Evolutionary conservation across 92 coral and sea anemone species (phyloP).

Genomic region (Porites evermanni): DNA sequence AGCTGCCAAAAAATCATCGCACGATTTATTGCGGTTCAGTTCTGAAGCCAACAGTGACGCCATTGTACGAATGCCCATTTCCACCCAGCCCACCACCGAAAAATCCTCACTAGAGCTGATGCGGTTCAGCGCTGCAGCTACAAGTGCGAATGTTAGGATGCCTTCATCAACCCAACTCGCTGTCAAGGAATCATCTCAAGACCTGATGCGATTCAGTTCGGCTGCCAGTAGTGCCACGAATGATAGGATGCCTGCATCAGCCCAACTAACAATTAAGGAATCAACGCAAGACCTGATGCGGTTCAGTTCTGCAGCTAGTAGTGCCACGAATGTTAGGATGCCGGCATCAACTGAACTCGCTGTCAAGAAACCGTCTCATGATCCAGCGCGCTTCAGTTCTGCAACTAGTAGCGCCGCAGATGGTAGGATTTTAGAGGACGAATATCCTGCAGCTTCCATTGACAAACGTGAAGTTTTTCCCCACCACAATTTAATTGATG

Average conservation of each 20-base stretch:
- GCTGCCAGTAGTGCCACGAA: too few relatives aligned
- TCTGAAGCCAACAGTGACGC: background rate
- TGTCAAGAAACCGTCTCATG: background rate
- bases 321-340: background rate
- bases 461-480: background rate
- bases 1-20: background rate
- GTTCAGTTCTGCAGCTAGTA: background rate
- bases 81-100: too few relatives aligned
- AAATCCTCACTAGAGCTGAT: too few relatives aligned
- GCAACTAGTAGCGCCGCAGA: constrained; percentile 10
- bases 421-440: background rate
- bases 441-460: background rate
- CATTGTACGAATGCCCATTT: too few relatives aligned
- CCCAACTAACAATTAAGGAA: too few relatives aligned
- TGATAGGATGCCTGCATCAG: too few relatives aligned
- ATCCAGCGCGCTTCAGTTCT: background rate
- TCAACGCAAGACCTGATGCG: background rate
- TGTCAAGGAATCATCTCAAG: too few relatives aligned
- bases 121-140: too few relatives aligned
- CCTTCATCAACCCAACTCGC: too few relatives aligned
- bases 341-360: background rate
- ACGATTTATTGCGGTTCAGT: background rate
- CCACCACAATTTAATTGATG: background rate
- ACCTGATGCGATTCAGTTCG: too few relatives aligned
- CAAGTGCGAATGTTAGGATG: too few relatives aligned